Base-by-base conservation (phyloP, 1,140 invertebrate species). In the Neuroterus valhalla region DNA sequence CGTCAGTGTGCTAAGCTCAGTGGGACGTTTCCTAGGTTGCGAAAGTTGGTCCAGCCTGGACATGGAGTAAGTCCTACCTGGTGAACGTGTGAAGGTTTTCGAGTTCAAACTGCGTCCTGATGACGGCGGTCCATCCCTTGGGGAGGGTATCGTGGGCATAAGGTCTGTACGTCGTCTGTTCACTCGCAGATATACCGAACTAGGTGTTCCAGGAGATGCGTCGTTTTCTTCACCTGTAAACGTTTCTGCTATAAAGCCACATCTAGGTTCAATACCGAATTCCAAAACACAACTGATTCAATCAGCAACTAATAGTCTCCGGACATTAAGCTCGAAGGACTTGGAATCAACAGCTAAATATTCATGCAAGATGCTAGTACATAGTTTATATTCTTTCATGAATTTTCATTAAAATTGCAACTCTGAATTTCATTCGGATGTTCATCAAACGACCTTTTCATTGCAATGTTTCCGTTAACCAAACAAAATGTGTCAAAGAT, bases 51-150 rank as follows among this genome's bases (percentile, higher is more conserved):
- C 96, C 91, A 97, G 92, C 83, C 96, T 94, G 82, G 96, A 95
- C 96, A 97, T 96, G 85, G 96, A 97, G 91, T 95, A 95, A 82
- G 96, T 96, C 93, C 96, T 96, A 95, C 94, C 94, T 95, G 93
- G 93, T 85, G 93, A 93, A 84, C 93, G 91, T 84, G 92, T 91
- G 84, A 93, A 93, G 79, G 91, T 90, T 88, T 92, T 93, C 75
- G 89, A 82, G 86, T 89, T 87, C 87, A 89, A 86, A 81, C 88
- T 87, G 86, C 91, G 86, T 82, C 90, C 83, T 76, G 91, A 84
- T 77, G 90, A 84, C 77, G 92, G 90, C 83, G 86, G 84, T 69
- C 85, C 82, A 42, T 94, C 92, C 78, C 94, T 91, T 66, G 93
- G 92, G 78, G 94, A 94, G 71, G 96, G 96, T 88, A 96, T 93